Base-by-base conservation (phyloP, 92 coral and sea anemone genomes). In the Palythoa caribaeorum region DNA sequence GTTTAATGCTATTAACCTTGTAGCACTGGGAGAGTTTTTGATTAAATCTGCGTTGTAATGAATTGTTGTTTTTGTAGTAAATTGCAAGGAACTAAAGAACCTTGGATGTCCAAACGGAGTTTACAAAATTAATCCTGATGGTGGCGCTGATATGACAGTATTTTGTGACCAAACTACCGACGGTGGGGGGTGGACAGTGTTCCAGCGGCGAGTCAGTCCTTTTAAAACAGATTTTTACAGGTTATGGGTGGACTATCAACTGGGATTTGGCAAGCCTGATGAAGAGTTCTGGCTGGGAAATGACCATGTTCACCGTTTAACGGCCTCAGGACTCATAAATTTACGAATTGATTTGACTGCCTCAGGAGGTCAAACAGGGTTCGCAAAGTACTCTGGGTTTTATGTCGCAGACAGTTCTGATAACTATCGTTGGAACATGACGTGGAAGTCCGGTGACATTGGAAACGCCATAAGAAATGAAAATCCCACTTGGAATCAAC, bases 141-240 rank as follows among this genome's bases (percentile, higher is more conserved):
- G 77, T 83, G 65, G 2, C 15, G 87, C 78, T 13, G n/a, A 52
- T 9, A 63, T 81, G 13, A 71, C 52, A 2, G 86, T 81, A 2
- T 81, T 60, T 40, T 81, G 86, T 81, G 86, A 81, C 87, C 59
- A 68, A 66, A 38, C 87, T 11, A 83, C 75, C 5, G 75, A 70
- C 77, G 87, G 87, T 57, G 87, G 87, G 66, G 87, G 87, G 71
- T 83, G 87, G 87, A 69, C 65, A 1, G 87, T 83, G 66, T 37
- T 83, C 66, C 87, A 83, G 28, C 60, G 77, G 3, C 87, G 87
- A 1, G 47, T 28, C 44, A 77, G 20, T 77, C 66, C 83, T 3
- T 77, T 77, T 21, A 20, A 39, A 5, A 35, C 48, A 14, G 51
- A 21, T 74, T 74, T 74, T 13, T 15, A n/a, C 79, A 6, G 12